Conservation (phyloP, 2,113 vertebrate species). For the Otolemur garnettii region DNA sequence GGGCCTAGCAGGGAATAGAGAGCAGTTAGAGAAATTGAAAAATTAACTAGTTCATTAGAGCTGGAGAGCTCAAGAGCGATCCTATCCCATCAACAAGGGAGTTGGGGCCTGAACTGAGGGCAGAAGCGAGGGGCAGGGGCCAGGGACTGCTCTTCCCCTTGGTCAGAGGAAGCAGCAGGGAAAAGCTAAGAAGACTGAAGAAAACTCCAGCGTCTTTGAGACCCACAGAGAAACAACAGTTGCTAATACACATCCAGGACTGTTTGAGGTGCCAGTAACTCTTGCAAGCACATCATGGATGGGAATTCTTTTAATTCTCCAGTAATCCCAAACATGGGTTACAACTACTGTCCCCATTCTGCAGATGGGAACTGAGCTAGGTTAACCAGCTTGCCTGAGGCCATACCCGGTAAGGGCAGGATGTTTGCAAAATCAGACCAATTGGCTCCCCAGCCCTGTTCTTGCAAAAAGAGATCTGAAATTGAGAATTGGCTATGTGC, state of each 20-base stretch:
- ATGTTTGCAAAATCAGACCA: not conserved
- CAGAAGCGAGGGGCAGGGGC: not conserved
- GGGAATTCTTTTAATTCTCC: not conserved
- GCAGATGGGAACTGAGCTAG: not conserved
- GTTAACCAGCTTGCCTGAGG: not conserved
- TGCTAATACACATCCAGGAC: accelerated
- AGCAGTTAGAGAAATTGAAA: not conserved
- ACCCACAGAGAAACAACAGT: accelerated
- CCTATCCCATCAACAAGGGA: not conserved
- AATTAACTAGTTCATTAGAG: not conserved
- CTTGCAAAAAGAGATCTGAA: not conserved
- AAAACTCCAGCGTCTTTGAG: not conserved
- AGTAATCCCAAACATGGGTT: no score
- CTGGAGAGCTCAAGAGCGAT: not conserved
- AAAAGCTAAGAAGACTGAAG: not conserved
- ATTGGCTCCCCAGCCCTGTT: not conserved
- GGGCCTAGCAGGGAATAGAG: not conserved
- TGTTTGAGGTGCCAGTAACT: accelerated
- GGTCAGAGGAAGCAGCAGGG: not conserved
- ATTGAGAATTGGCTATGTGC: not conserved
- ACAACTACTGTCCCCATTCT: not conserved
- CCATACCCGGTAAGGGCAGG: not conserved
- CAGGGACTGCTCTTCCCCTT: accelerated
- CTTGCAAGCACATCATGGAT: accelerated
- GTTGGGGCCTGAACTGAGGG: not conserved